These are phyloP conservation scores for Prunella strophiata DNA, from an alignment of 2,797 vertebrate genomes.

Conservation along the genomic window DNA sequence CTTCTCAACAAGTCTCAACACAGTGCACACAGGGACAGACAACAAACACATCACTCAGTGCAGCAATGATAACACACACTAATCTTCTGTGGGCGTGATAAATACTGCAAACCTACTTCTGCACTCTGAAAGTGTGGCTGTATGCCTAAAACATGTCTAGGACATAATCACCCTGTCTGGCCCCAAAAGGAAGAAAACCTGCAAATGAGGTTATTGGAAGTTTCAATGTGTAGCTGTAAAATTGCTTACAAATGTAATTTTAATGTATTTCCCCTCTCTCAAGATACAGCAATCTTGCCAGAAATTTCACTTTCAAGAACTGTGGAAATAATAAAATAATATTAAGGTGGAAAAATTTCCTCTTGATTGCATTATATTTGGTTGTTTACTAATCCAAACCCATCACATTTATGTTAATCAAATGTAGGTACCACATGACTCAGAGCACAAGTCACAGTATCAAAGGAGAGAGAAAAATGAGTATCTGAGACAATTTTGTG, in stretches of 20 bases:
- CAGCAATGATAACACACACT: accelerated
- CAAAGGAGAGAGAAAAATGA: background rate
- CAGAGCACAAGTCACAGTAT: background rate
- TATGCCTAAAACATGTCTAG: background rate
- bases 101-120: background rate
- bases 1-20: background rate
- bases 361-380: background rate
- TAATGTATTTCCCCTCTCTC: background rate
- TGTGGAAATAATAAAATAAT: background rate
- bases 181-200: background rate
- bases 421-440: background rate
- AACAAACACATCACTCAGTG: background rate
- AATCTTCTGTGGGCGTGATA: background rate
- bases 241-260: background rate
- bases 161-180: background rate
- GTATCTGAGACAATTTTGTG: background rate
- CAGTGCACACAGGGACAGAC: background rate
- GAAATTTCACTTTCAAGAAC: background rate
- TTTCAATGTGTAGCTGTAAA: background rate
- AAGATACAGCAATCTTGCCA: background rate
- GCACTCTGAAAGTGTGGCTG: background rate
- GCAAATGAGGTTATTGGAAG: background rate
- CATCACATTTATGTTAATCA: background rate
- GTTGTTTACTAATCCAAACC: background rate
- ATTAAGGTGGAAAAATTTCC: background rate